phyloP scores from a whole-genome alignment of 2,113 vertebrate species.

The Oxyura jamaicensis region DNA sequence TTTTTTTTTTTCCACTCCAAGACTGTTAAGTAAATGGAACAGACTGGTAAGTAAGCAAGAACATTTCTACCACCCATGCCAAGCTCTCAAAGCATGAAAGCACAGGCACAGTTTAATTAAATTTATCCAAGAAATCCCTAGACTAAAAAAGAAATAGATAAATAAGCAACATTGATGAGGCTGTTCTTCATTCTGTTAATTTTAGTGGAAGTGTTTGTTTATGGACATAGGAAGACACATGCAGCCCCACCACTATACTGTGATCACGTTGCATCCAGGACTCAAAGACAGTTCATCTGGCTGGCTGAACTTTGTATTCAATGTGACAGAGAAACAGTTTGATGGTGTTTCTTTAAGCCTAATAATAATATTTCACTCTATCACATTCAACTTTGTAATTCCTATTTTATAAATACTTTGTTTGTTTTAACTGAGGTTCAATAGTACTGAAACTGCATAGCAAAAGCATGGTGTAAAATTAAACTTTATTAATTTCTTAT shows the following conservation, averaged over 20 bases:
- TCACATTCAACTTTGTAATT: not conserved
- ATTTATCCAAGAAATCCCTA: constrained; percentile 13
- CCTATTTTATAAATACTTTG: not conserved
- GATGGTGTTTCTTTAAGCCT: not conserved
- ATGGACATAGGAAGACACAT: not conserved
- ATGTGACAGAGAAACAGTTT: not conserved
- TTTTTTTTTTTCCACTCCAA: not conserved
- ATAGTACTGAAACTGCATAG: not conserved
- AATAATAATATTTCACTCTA: not conserved
- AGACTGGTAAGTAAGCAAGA: not conserved
- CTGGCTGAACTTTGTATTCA: not conserved
- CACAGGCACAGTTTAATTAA: not conserved
- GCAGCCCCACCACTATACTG: not conserved
- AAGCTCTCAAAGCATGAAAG: not conserved
- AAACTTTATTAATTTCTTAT: not conserved
- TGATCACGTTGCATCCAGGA: not conserved
- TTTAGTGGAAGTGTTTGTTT: not conserved
- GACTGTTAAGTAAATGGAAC: not conserved
- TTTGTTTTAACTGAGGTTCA: not conserved
- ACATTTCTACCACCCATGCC: not conserved
- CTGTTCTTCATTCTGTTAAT: not conserved
- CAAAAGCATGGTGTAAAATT: not conserved
- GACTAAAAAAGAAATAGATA: not conserved
- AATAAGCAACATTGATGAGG: not conserved
- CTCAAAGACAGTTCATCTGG: not conserved